These are phyloP conservation scores for Nipponacmea schrenckii DNA, from an alignment of 2,888 invertebrate genomes.

Conservation along the genomic window DNA sequence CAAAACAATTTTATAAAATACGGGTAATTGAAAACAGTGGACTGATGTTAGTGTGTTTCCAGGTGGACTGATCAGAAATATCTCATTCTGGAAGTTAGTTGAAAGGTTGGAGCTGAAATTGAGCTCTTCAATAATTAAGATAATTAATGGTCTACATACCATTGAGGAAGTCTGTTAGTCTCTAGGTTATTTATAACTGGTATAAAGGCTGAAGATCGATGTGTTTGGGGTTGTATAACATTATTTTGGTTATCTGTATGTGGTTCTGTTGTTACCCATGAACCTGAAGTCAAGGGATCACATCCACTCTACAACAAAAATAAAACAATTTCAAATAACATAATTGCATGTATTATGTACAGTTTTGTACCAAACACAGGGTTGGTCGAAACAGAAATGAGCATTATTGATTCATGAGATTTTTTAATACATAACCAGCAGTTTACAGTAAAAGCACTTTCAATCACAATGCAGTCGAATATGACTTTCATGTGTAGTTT, in stretches of 20 bases:
- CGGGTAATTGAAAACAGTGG: too few species aligned
- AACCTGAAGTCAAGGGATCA: conserved; percentile 40
- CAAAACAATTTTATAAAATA: too few species aligned
- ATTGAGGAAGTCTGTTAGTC: conserved; percentile 27
- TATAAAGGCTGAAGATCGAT: conserved; percentile 31
- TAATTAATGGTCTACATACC: conserved; percentile 23
- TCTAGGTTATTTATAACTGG: conserved; percentile 50
- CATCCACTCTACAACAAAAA: conserved; percentile 41
- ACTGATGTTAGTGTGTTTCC: too few species aligned
- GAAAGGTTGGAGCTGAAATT: too few species aligned
- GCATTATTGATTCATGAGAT: too few species aligned
- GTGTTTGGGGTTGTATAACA: conserved; percentile 16
- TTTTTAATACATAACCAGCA: too few species aligned
- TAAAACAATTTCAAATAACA: not conserved
- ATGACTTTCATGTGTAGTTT: too few species aligned
- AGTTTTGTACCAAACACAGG: too few species aligned
- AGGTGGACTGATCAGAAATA: conserved; percentile 22
- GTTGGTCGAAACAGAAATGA: too few species aligned
- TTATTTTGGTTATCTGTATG: conserved; percentile 25
- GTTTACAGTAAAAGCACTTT: too few species aligned
- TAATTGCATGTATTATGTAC: too few species aligned
- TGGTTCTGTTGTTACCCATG: conserved; percentile 26
- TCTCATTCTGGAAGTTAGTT: not conserved
- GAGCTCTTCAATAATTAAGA: not conserved
- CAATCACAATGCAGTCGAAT: too few species aligned